Conservation (phyloP, 2,888 invertebrate genomes). For the Acheta domesticus region DNA sequence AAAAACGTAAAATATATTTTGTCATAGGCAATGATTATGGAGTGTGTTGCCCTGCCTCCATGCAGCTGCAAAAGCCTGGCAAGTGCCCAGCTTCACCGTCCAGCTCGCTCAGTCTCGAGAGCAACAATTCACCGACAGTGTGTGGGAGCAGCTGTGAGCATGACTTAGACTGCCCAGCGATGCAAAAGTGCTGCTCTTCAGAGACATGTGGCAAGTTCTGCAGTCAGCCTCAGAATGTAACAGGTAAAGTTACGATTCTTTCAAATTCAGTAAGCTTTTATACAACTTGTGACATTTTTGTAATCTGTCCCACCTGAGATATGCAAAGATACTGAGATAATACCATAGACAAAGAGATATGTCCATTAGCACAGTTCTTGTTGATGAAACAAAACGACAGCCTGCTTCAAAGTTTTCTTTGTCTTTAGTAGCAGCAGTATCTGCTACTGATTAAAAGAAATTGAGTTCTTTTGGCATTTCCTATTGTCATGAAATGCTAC, state of each 20-base stretch:
- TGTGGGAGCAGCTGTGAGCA: constrained; percentile 65
- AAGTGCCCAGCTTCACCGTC: constrained; percentile 67
- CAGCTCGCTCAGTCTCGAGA: constrained; percentile 41
- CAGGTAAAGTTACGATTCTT: constrained; percentile 52
- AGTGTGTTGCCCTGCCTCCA: constrained; percentile 77
- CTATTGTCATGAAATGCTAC: too few species aligned
- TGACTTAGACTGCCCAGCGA: constrained; percentile 76
- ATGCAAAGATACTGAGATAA: too few species aligned
- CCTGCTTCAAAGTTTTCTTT: too few species aligned
- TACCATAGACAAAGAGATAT: too few species aligned
- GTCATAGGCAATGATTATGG: constrained; percentile 74
- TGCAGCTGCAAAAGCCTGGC: constrained; percentile 73
- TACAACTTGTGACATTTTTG: too few species aligned
- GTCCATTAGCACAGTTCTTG: too few species aligned
- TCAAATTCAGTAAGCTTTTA: too few species aligned
- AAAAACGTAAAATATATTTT: background rate
- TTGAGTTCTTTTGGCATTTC: too few species aligned
- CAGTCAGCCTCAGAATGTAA: constrained; percentile 69
- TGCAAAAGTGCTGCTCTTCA: constrained; percentile 77
- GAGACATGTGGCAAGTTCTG: constrained; percentile 72
- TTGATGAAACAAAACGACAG: too few species aligned
- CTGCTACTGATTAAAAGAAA: too few species aligned
- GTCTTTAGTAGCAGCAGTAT: too few species aligned
- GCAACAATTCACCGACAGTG: constrained; percentile 42
- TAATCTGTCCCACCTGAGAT: too few species aligned